Evolutionary conservation across 2,797 vertebrate genomes (phyloP), one percentile per base, ranked within the genome.

Genomic region (Myiotriccus ornatus): DNA sequence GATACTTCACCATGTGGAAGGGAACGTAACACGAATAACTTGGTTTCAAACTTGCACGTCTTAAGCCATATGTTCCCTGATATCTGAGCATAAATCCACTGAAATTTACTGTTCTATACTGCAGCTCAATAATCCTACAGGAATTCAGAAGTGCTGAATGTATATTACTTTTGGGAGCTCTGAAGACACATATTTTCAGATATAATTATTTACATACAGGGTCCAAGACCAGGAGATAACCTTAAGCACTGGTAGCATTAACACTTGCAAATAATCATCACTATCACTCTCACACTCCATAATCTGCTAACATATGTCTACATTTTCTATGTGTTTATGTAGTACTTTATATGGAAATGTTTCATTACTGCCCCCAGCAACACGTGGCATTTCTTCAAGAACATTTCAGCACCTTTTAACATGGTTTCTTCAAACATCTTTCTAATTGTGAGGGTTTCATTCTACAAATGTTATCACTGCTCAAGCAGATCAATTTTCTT

Each of bases 331-430:
- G 81, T 94, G 95, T 95, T 95, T 94, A 88, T 95, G 88, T 92
- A 93, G 93, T 81, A 92, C 87, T 97, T 97, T 95, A 95, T 93
- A 96, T 95, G 93, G 90, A 96, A 97, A 96, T 96, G 86, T 86
- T 96, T 93, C 93, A 89, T 93, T 84, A 91, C 87, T 94, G 95
- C 94, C 96, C 90, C 49, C 84, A 97, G 96, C 96, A 97, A 95
- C 93, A 95, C 77, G 94, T 96, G 97, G 92, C 93, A 96, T 95
- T 96, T 95, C 95, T 91, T 93, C 93, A 89, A 95, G 95, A 97
- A 97, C 95, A 91, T 96, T 96, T 97, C 94, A 89, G 88, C 92
- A 97, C 93, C 87, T 95, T 95, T 91, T 93, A 94, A 75, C 95
- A 64, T 34, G 65, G 75, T 91, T 95, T 79, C 92, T 97, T 96